These are phyloP conservation scores for Leptestheria dahalacensis DNA, from an alignment of 1,140 invertebrate genomes.

Conservation along the genomic window DNA sequence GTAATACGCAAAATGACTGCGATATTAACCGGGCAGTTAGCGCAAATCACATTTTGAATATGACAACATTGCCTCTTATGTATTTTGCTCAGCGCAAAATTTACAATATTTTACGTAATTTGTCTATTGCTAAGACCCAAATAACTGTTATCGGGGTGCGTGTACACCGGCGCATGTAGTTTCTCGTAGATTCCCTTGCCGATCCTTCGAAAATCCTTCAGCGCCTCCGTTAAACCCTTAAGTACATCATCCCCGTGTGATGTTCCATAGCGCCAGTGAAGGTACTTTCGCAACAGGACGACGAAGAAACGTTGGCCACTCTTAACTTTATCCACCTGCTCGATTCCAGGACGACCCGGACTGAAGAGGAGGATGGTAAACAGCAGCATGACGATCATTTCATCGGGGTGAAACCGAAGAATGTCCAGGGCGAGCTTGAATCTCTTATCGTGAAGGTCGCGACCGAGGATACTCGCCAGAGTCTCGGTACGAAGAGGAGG, in stretches of 20 bases:
- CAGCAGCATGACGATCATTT: neutral
- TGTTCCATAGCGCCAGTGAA: neutral
- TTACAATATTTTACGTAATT: too few species aligned
- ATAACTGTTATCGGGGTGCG: neutral
- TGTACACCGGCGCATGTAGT: neutral
- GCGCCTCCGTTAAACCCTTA: neutral
- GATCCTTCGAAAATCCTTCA: neutral
- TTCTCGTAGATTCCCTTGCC: neutral
- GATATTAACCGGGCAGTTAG: too few species aligned
- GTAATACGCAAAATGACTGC: too few species aligned
- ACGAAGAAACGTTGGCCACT: neutral
- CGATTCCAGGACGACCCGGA: neutral
- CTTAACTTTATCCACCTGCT: neutral
- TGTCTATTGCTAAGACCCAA: too few species aligned
- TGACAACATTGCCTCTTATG: too few species aligned
- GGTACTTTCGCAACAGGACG: neutral
- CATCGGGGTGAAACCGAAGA: neutral
- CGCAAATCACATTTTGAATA: too few species aligned
- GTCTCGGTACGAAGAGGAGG: neutral
- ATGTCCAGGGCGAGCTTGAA: neutral
- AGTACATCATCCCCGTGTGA: neutral
- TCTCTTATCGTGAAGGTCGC: neutral
- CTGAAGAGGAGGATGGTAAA: neutral
- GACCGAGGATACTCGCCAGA: neutral
- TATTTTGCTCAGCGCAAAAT: too few species aligned